phyloP scores from a whole-genome alignment of 2,888 invertebrate genomes.

The Mesoligia furuncula region DNA sequence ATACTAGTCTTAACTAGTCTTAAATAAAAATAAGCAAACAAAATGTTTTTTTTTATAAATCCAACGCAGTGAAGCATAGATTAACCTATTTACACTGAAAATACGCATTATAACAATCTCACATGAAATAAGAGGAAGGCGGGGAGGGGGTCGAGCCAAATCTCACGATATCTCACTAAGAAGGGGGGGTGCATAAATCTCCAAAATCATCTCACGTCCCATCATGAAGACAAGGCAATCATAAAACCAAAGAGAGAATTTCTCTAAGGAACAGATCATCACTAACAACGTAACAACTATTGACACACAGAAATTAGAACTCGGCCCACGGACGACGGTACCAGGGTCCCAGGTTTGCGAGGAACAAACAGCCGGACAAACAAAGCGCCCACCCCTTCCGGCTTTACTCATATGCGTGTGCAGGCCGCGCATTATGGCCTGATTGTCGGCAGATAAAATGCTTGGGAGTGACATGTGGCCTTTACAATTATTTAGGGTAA shows the following conservation, averaged over 20 bases:
- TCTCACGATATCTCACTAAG: no score
- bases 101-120: no score
- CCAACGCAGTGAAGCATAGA: no score
- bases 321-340: conserved; percentile 34
- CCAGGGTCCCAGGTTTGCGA: conserved; percentile 55
- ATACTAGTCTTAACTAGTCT: no score
- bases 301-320: conserved; percentile 62
- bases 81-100: no score
- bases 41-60: no score
- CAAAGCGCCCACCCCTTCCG: conserved; percentile 69
- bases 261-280: conserved; percentile 33
- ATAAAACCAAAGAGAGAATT: conserved; percentile 11
- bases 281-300: conserved; percentile 40
- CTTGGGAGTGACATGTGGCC: conserved; percentile 33
- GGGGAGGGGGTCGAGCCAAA: no score
- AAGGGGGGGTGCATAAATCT: no score
- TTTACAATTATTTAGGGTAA: conserved; percentile 42
- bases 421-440: conserved; percentile 43
- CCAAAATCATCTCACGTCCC: no score
- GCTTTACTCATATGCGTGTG: conserved; percentile 57
- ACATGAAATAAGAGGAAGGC: no score
- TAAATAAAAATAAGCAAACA: no score
- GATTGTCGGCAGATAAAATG: conserved; percentile 61
- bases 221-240: not conserved
- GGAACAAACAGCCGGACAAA: conserved; percentile 68